A percentile compares a stretch with the other conserved stretches of the same genome.
phyloP scores from a whole-genome alignment of 2,888 invertebrate genomes.

The Conops quadrifasciatus region DNA sequence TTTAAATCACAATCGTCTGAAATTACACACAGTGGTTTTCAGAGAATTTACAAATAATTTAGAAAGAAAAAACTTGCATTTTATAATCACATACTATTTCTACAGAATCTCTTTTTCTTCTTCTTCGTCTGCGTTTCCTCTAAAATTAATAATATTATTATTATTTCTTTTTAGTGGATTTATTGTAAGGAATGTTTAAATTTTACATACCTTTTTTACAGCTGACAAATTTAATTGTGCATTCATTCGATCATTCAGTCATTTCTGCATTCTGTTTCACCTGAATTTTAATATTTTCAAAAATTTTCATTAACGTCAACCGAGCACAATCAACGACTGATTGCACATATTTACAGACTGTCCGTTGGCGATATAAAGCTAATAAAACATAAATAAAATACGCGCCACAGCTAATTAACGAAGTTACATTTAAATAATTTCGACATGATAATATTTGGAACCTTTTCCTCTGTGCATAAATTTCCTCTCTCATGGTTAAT shows the following conservation, averaged over 20 bases:
- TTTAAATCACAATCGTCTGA: too few relatives aligned
- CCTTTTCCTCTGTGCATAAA: too few relatives aligned
- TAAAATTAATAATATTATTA: background rate
- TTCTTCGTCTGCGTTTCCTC: background rate
- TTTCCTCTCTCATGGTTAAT: too few relatives aligned
- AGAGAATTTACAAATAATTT: too few relatives aligned
- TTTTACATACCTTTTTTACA: background rate
- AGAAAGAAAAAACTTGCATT: background rate
- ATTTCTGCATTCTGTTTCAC: conserved; percentile 14
- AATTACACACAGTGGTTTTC: too few relatives aligned
- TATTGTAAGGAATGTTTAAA: background rate
- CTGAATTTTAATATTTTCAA: conserved; percentile 6
- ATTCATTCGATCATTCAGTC: background rate
- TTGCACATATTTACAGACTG: background rate
- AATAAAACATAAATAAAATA: background rate
- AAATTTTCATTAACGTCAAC: conserved; percentile 8
- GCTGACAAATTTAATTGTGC: background rate
- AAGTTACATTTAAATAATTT: conserved; percentile 11
- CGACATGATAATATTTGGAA: background rate
- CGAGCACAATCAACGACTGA: background rate
- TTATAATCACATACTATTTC: background rate
- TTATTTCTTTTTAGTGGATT: background rate
- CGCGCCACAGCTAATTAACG: conserved; percentile 11
- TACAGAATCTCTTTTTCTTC: background rate
- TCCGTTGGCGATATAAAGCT: background rate